Conservation (phyloP, 92 coral and sea anemone genomes). For the Epizoanthus stellaris region DNA sequence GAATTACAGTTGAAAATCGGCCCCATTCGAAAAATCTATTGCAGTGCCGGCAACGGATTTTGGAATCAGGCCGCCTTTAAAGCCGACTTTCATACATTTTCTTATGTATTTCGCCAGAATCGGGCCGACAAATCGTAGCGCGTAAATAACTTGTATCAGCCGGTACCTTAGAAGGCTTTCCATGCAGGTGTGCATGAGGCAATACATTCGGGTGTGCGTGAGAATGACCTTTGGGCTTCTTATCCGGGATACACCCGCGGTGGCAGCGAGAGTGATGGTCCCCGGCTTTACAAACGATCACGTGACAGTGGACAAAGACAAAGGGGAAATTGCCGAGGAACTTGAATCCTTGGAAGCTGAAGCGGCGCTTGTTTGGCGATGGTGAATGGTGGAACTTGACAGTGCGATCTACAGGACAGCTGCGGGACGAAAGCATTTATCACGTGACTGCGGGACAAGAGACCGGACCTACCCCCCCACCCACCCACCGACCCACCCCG, state of each 20-base stretch:
- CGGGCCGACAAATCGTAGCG: too few relatives aligned
- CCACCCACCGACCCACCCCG: too few relatives aligned
- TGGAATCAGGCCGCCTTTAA: too few relatives aligned
- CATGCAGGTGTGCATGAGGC: constrained; percentile 6
- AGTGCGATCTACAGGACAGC: constrained; percentile 80
- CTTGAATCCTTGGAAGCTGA: constrained; percentile 82
- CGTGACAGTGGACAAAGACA: constrained; percentile 87
- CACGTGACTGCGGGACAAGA: too few relatives aligned
- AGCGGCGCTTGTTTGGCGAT: constrained; percentile 77
- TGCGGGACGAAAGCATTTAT: background rate
- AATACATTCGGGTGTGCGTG: constrained; percentile 15
- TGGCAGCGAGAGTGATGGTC: constrained; percentile 86
- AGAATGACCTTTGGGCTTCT: constrained; percentile 1
- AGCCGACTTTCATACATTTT: too few relatives aligned
- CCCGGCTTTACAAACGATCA: constrained; percentile 79
- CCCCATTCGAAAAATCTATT: too few relatives aligned
- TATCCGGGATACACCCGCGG: constrained; percentile 79
- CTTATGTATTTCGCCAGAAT: too few relatives aligned
- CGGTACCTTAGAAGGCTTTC: background rate
- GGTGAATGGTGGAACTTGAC: constrained; percentile 66
- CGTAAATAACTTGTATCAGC: too few relatives aligned
- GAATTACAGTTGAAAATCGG: too few relatives aligned
- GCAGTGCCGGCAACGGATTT: too few relatives aligned
- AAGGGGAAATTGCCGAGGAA: constrained; percentile 87
- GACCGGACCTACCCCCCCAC: too few relatives aligned